phyloP scores from a whole-genome alignment of 1,140 invertebrate genomes.

The Metaphire vulgaris region DNA sequence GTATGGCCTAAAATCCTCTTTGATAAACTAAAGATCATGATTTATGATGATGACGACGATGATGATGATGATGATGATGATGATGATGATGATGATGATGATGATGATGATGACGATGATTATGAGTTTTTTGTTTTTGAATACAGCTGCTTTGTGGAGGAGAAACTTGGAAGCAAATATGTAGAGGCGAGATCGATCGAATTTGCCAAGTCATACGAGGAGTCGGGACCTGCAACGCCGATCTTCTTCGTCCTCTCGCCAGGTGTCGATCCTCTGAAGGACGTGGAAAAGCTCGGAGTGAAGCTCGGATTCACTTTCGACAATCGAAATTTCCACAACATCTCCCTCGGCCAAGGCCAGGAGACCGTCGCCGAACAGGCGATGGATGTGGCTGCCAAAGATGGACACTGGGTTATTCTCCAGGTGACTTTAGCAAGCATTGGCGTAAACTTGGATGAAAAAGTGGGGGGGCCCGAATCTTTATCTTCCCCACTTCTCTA shows the following conservation, averaged over 20 bases:
- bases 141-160: constrained; percentile 88
- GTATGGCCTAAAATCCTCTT: too few relatives aligned
- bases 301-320: constrained; percentile 75
- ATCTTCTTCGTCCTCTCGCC: constrained; percentile 95
- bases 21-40: too few relatives aligned
- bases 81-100: too few relatives aligned
- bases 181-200: constrained; percentile 79
- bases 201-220: constrained; percentile 89
- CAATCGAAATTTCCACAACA: constrained; percentile 83
- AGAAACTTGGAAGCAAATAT: constrained; percentile 84
- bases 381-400: constrained; percentile 73
- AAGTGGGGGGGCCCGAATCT: too few relatives aligned
- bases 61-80: too few relatives aligned
- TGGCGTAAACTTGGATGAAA: too few relatives aligned
- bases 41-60: too few relatives aligned
- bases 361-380: constrained; percentile 86
- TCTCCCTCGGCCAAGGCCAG: constrained; percentile 92
- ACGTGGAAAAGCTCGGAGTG: constrained; percentile 82
- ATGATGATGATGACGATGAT: too few relatives aligned
- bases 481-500: too few relatives aligned
- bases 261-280: constrained; percentile 90
- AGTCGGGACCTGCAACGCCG: constrained; percentile 82
- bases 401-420: constrained; percentile 91
- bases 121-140: too few relatives aligned
- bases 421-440: constrained; percentile 56